Conservation (phyloP, 2,888 invertebrate species). For the Eupithecia vulgata region DNA sequence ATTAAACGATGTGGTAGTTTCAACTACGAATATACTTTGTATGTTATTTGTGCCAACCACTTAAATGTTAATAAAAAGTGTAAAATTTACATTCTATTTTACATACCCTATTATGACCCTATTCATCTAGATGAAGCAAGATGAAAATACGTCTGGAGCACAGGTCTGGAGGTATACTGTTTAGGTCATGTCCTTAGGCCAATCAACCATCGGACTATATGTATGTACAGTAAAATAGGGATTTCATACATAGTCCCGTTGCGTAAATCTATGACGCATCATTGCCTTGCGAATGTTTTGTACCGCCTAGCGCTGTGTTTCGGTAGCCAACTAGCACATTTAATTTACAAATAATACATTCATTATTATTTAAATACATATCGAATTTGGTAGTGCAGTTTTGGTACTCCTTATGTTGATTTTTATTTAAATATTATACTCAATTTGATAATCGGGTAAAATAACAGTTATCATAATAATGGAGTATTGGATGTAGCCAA, state of each 20-base stretch:
- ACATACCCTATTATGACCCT: background rate
- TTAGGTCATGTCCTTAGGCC: background rate
- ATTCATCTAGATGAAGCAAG: background rate
- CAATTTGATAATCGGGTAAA: background rate
- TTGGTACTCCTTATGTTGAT: background rate
- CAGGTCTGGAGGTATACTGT: background rate
- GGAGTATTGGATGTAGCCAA: background rate
- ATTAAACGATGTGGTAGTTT: constrained; percentile 59
- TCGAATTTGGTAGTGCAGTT: background rate
- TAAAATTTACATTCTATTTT: background rate
- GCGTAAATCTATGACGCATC: constrained; percentile 39
- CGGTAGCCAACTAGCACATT: background rate
- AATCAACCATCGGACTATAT: background rate
- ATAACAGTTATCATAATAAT: background rate
- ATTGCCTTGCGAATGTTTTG: constrained; percentile 47
- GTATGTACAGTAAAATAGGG: background rate
- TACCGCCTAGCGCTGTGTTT: constrained; percentile 35
- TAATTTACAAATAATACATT: background rate
- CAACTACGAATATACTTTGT: constrained; percentile 11
- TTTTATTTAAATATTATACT: background rate
- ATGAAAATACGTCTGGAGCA: too few relatives aligned
- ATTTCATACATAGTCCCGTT: background rate
- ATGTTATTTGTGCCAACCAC: constrained; percentile 49
- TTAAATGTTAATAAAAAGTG: constrained; percentile 45
- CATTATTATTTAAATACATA: background rate